Base-by-base conservation (phyloP, 2,888 invertebrate genomes). In the Nephrocerus scutellatus region DNA sequence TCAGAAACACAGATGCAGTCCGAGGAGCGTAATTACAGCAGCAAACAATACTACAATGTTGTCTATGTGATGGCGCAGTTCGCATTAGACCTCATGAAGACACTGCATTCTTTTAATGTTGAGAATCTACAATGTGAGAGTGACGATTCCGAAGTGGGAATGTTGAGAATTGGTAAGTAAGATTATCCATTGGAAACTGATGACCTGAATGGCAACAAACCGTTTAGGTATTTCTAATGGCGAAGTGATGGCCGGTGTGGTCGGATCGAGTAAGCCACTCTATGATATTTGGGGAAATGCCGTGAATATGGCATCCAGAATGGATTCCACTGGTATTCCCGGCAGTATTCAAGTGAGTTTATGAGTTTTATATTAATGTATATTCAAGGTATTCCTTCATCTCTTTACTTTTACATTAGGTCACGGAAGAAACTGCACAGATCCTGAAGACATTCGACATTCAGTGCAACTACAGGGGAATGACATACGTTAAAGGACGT, bases 251-350 rank as follows among this genome's bases (percentile, higher is more conserved):
- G 93, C 95, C 0, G 95, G 95, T 4, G 93, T 96, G 1, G 90
- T 95, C 4, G 95, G 93, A 1, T 87, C 89, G 0, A 81, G 86
- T 44, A 95, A 95, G 60, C 95, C 95, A 0, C 74, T 92, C 30
- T 95, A 93, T 63, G 95, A 96, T 62, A 91, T 95, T 57, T 96
- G 95, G 93, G 95, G 95, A 0, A 87, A 95, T 66, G 85, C 93
- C 1, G 95, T 95, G 0, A 96, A 96, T 67, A 85, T 96, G 78
- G 92, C 96, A 4, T 91, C 92, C 1, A 74, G 96, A 55, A 92
- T 96, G 92, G 95, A 95, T 59, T 88, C 88, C 1, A 89, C 87
- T 2, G 95, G 95, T 6, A 72, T 81, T 47, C 74, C 81, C 3
- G 84, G 85, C 26, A 75, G 76, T 63, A 85, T 88, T 54, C 87